phyloP scores from a whole-genome alignment of 2,888 invertebrate genomes.

The Ennomos quercinarius region DNA sequence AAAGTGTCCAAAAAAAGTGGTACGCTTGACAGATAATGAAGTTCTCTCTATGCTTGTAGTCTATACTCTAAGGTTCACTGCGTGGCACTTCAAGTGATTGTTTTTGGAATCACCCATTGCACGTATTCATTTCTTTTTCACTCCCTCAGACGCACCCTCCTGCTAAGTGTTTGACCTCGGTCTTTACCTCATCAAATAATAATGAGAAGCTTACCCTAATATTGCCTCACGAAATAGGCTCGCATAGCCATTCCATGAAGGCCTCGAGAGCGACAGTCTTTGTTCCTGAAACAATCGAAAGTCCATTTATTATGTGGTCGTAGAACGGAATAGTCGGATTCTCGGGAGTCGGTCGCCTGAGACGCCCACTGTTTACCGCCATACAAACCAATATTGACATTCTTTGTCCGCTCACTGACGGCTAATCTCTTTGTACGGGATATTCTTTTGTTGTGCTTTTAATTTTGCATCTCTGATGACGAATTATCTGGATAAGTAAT shows the following conservation, averaged over 20 bases:
- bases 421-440: constrained; percentile 73
- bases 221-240: constrained; percentile 18
- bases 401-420: constrained; percentile 74
- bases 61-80: too few species aligned
- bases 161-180: constrained; percentile 1
- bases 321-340: constrained; percentile 62
- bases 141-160: constrained; percentile 5
- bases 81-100: not conserved
- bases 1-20: too few species aligned
- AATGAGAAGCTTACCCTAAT: constrained; percentile 15
- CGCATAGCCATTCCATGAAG: constrained; percentile 37
- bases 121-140: constrained; percentile 1
- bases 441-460: constrained; percentile 65
- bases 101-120: constrained; percentile 3
- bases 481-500: constrained; percentile 26
- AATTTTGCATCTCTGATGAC: constrained; percentile 39
- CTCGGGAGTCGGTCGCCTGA: constrained; percentile 66
- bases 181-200: constrained; percentile 20
- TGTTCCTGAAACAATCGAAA: constrained; percentile 67
- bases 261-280: constrained; percentile 48
- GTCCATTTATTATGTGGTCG: constrained; percentile 51
- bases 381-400: constrained; percentile 81
- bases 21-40: too few species aligned
- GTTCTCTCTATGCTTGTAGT: too few species aligned
- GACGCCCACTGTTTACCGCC: constrained; percentile 68